phyloP scores from a whole-genome alignment of 2,113 vertebrate species.

The Amphilophus citrinellus region DNA sequence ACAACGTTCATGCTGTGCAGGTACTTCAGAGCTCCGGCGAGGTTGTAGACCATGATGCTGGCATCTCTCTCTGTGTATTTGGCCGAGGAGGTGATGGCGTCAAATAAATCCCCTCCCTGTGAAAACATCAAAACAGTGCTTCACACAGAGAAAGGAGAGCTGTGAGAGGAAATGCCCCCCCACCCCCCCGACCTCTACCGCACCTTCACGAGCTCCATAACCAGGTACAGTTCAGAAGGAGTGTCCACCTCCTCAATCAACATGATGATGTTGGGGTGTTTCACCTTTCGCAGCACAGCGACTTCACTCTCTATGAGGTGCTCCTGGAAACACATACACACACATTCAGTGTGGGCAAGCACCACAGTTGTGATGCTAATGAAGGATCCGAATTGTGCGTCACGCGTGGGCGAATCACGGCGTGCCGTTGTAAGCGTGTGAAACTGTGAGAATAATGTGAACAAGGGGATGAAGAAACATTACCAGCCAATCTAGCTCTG shows the following conservation, averaged over 20 bases:
- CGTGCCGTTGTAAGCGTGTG: neutral
- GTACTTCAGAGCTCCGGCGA: slow-evolving; percentile 92
- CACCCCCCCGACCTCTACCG: neutral
- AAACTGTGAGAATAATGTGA: slow-evolving; percentile 31
- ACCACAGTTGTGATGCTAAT: neutral
- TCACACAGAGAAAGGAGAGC: neutral
- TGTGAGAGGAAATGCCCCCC: neutral
- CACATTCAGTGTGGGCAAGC: neutral
- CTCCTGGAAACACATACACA: slow-evolving; percentile 81
- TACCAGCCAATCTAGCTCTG: neutral
- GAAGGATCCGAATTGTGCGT: slow-evolving; percentile 20
- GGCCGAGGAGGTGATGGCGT: slow-evolving; percentile 95
- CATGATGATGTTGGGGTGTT: slow-evolving; percentile 99
- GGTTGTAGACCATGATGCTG: slow-evolving; percentile 93
- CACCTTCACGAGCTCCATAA: slow-evolving; percentile 99
- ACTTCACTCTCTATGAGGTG: slow-evolving; percentile 98
- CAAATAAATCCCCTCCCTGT: slow-evolving; percentile 96
- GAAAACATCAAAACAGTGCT: neutral
- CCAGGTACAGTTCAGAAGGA: slow-evolving; percentile 89
- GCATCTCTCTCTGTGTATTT: slow-evolving; percentile 97
- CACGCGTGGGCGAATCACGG: neutral
- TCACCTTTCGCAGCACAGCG: slow-evolving; percentile 92
- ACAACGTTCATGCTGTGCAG: slow-evolving; percentile 93
- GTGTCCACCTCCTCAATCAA: slow-evolving; percentile 97
- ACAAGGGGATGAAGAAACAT: slow-evolving; percentile 36